These are phyloP conservation scores for Caenorhabditis tropicalis DNA, from an alignment of 1,140 invertebrate genomes.

Conservation along the genomic window DNA sequence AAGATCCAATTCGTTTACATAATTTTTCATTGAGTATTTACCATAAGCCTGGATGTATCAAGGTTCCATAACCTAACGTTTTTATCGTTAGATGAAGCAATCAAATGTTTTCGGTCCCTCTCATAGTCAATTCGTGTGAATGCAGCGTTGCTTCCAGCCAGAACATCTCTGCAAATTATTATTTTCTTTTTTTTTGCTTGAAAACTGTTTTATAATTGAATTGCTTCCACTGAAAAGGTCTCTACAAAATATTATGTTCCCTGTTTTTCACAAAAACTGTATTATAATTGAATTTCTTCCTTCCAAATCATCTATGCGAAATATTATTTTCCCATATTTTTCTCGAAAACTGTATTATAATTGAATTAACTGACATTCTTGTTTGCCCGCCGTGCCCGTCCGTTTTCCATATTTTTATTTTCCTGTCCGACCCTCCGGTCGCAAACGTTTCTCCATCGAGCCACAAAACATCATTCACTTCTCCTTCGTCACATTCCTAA, in stretches of 20 bases:
- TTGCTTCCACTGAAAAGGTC: too few species aligned
- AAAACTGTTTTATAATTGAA: too few species aligned
- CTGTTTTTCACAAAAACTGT: too few species aligned
- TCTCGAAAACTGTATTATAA: too few species aligned
- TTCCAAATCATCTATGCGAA: too few species aligned
- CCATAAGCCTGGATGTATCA: slow-evolving; percentile 45
- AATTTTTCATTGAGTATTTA: background rate
- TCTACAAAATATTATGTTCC: too few species aligned
- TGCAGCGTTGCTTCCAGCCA: slow-evolving; percentile 39
- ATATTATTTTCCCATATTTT: too few species aligned
- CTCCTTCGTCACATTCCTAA: slow-evolving; percentile 54
- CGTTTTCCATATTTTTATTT: slow-evolving; percentile 39
- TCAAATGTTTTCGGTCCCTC: background rate
- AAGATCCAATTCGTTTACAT: too few species aligned
- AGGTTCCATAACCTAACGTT: slow-evolving; percentile 52
- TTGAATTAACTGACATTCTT: slow-evolving; percentile 31
- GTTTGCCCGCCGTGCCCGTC: slow-evolving; percentile 44
- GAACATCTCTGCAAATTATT: background rate
- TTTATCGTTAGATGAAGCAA: slow-evolving; percentile 47
- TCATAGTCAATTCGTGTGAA: slow-evolving; percentile 50
- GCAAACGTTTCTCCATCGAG: slow-evolving; percentile 50
- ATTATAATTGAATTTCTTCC: too few species aligned
- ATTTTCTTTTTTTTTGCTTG: background rate
- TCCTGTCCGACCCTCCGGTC: slow-evolving; percentile 46
- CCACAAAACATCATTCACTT: slow-evolving; percentile 52